Evolutionary conservation across 30 jellyfish, hydroid and myxozoan genomes (phyloP).

Genomic region (Aurelia coerulea): DNA sequence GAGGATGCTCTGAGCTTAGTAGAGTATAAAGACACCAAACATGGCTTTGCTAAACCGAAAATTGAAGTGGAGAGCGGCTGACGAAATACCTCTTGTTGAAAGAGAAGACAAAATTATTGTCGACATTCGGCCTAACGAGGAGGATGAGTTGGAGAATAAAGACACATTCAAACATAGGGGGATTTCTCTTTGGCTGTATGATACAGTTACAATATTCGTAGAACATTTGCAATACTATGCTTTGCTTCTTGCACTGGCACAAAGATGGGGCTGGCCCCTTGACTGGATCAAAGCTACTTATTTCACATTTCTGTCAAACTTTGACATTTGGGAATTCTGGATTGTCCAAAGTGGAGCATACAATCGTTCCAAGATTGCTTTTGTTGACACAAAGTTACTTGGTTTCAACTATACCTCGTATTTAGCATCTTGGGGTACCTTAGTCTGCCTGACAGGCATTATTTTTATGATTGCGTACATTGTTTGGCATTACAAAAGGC

Average conservation of each 20-base stretch:
- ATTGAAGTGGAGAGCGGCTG: constrained; percentile 77
- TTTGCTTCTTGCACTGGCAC: constrained; percentile 82
- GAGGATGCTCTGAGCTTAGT: no score
- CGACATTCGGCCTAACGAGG: constrained; percentile 72
- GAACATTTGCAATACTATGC: constrained; percentile 93
- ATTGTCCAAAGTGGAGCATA: constrained; percentile 86
- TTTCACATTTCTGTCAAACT: constrained; percentile 71
- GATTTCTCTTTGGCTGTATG: constrained; percentile 90
- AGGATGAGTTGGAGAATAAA: constrained; percentile 49
- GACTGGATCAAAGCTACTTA: constrained; percentile 84
- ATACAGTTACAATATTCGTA: constrained; percentile 72
- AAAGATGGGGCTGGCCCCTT: constrained; percentile 98
- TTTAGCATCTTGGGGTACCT: constrained; percentile 82
- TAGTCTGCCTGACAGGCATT: constrained; percentile 59
- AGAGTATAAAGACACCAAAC: background rate
- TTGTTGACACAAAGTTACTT: constrained; percentile 70
- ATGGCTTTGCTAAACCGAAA: constrained; percentile 83
- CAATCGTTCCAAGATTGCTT: constrained; percentile 82
- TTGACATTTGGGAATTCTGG: constrained; percentile 94
- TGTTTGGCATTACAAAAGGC: constrained; percentile 78
- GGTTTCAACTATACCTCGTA: constrained; percentile 84
- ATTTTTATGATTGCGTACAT: constrained; percentile 51
- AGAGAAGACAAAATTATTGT: constrained; percentile 62
- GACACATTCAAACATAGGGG: constrained; percentile 78
- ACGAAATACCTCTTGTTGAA: constrained; percentile 75